Evolutionary conservation across 1,140 invertebrate species (phyloP), one percentile per base, ranked within the genome.

Genomic region (Acromyrmex echinatior): DNA sequence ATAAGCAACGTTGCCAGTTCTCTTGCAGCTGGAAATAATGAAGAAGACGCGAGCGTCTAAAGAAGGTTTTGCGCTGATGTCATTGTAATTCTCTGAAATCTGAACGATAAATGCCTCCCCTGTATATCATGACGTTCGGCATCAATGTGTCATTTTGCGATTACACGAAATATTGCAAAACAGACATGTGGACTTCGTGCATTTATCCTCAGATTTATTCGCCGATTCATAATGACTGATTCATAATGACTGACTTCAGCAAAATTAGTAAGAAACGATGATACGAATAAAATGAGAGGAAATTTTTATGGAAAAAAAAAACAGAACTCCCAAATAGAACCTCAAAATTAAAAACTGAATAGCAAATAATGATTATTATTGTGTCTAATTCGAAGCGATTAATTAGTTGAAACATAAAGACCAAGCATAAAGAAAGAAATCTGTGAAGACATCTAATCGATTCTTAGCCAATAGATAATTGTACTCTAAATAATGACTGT

Each of bases 41-140:
- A 89, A 87, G 86, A 84, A 87, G 87, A 91, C 87, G 89, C 77
- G 76, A 92, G 89, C 92, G 89, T 91, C 86, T 71, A 89, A 86
- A 89, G 86, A 49, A 88, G 73, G 73, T 4, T 16, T 51, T 3
- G 28, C 31, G 31, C 58, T 63, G 74, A 91, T 65, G 62, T 77
- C 35, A 70, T 77, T 39, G 18, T 18, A 31, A 70, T 65, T 90
- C 53, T 28, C 14, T 7, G 14, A 4, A 14, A 10, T 28, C 21
- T 2, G 9, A 4, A 14, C 21, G 49, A 70, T 80, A 56, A 81
- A 16, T 28, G 5, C 2, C 18, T 21, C n/a, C 7, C 5, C 6
- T 12, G 28, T 53, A 18, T 16, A 74, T 28, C 28, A 56, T 62
- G 18, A 68, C 49, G 56, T 58, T 25, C 16, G 63, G 1, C 62